Base-by-base conservation (phyloP, 2,113 vertebrate species). In the Cygnus atratus region DNA sequence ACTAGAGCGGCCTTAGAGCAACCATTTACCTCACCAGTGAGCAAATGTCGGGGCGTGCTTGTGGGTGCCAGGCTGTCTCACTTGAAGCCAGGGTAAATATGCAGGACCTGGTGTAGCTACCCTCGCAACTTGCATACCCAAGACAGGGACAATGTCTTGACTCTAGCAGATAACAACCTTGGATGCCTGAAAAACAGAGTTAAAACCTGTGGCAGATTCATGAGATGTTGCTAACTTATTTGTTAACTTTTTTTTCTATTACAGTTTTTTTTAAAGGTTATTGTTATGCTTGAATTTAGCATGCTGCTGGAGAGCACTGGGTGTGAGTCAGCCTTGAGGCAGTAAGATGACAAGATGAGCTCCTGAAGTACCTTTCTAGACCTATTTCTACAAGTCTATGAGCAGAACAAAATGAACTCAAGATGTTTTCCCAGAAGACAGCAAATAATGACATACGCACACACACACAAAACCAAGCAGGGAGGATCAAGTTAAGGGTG, bases 351-450 rank as follows among this genome's bases (percentile, higher is more conserved):
- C 93, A 95, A 76, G 78, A 96, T 76, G 93, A 91, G 74, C 66
- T 89, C 7, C 15, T 93, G 89, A 93, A 96, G 91, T 96, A 92
- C 91, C 89, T 92, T 95, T 95, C 77, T 81, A 92, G 77, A 73
- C 74, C 87, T 87, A 82, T 95, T 97, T 95, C 89, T 96, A 76
- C 74, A 92, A 93, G 81, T 92, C 93, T 95, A 4, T 15, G 31
- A 91, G 71, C 58, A 91, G 77, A 96, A 95, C 87, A 96, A 89
- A 95, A 93, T 89, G 78, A 93, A 87, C 91, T 95, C 78, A 93
- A 96, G 95, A 95, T 89, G 87, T 89, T 93, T 96, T 96, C 96
- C 84, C 87, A 92, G 91, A 96, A 93, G 39, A 95, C 33, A 85
- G 71, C 31, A 93, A 96, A 96, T 93, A 82, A 75, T 0, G 2